Evolutionary conservation across 2,113 vertebrate species (phyloP).

Genomic region (Triplophysa tibetana): DNA sequence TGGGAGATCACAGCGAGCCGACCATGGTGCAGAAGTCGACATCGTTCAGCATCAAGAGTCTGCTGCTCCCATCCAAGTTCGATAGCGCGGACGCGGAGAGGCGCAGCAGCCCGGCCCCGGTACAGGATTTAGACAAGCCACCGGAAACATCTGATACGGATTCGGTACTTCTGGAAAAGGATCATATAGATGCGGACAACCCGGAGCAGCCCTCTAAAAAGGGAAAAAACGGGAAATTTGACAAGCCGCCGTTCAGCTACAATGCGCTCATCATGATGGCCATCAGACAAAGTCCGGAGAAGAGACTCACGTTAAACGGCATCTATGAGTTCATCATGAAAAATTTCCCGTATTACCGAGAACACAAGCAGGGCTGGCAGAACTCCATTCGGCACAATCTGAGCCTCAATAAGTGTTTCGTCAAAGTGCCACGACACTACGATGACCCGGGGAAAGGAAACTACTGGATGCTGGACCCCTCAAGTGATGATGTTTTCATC

Average conservation of each 20-base stretch:
- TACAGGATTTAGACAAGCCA: slow-evolving; percentile 53
- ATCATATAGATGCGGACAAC: slow-evolving; percentile 44
- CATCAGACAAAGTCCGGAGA: slow-evolving; percentile 66
- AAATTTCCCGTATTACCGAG: slow-evolving; percentile 67
- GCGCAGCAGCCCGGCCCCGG: slow-evolving; percentile 23
- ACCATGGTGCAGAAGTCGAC: slow-evolving; percentile 65
- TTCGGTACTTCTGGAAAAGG: slow-evolving; percentile 22
- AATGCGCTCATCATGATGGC: slow-evolving; percentile 72
- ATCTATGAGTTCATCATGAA: slow-evolving; percentile 71
- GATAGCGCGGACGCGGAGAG: slow-evolving; percentile 50
- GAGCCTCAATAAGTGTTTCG: slow-evolving; percentile 69
- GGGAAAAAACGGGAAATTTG: slow-evolving; percentile 57
- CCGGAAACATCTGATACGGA: slow-evolving; percentile 51
- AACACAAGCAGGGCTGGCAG: slow-evolving; percentile 70
- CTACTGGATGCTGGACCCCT: slow-evolving; percentile 71
- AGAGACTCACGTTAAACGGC: slow-evolving; percentile 65
- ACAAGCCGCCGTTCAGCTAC: slow-evolving; percentile 70
- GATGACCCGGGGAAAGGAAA: slow-evolving; percentile 69
- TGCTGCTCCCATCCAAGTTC: slow-evolving; percentile 62
- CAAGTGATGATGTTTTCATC: slow-evolving; percentile 68
- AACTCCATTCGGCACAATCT: slow-evolving; percentile 69
- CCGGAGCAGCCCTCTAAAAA: slow-evolving; percentile 41
- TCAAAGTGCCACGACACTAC: slow-evolving; percentile 68
- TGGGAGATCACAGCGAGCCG: slow-evolving; percentile 63
- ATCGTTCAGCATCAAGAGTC: slow-evolving; percentile 67